Percentiles rank a stretch among this genome's conserved stretches.
Evolutionary conservation across 2,113 vertebrate genomes (phyloP).

Genomic region (Sminthopsis crassicaudata): DNA sequence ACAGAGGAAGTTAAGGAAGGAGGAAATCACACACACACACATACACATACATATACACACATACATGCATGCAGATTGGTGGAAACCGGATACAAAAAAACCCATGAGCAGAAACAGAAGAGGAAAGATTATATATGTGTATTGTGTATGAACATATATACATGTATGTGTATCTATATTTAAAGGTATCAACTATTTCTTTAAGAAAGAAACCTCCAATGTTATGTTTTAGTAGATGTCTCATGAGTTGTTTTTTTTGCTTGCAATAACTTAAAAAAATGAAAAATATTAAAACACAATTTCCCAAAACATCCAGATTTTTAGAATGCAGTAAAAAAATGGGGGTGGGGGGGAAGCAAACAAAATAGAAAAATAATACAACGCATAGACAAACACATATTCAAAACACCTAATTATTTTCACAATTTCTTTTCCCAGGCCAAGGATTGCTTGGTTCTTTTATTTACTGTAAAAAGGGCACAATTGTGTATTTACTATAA

Average conservation of each 20-base stretch:
- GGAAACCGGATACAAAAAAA: not conserved
- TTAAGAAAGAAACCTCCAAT: not conserved
- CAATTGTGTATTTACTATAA: not conserved
- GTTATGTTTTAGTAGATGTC: not conserved
- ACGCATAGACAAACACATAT: not conserved
- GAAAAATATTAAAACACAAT: not conserved
- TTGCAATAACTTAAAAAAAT: not conserved
- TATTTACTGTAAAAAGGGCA: not conserved
- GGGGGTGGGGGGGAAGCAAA: too few species aligned
- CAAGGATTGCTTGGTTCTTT: not conserved
- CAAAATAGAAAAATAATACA: not conserved
- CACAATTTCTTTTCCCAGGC: not conserved
- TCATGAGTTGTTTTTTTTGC: not conserved
- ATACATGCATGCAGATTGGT: not conserved
- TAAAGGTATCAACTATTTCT: too few species aligned
- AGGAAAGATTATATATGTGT: not conserved
- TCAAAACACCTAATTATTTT: not conserved
- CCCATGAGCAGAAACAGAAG: not conserved
- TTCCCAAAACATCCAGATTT: not conserved
- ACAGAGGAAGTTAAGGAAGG: not conserved
- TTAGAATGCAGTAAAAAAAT: not conserved
- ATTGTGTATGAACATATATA: too few species aligned
- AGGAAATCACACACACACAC: not conserved
- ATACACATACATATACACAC: not conserved
- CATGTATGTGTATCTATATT: too few species aligned